Base-by-base conservation (phyloP, 2,888 invertebrate genomes). In the Coleophora deauratella region DNA sequence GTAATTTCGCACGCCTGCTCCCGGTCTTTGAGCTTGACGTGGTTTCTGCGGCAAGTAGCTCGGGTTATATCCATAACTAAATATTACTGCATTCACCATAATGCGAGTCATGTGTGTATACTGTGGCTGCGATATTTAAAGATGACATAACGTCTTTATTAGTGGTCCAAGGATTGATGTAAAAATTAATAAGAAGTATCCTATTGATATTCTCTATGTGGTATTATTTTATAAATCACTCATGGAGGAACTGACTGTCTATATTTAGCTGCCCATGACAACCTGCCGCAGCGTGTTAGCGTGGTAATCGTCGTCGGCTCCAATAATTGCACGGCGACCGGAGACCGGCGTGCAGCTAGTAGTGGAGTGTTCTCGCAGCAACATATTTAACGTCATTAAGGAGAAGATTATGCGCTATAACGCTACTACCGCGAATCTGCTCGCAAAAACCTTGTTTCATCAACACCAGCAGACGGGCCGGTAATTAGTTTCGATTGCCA, bases 381-480 rank as follows among this genome's bases (percentile, higher is more conserved):
- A 68, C 72, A 66, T 66, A 70, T 75, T 72, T 66, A 73, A 55
- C 63, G 56, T 69, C 61, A 67, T 71, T 71, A 66, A 50, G 54
- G 52, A 62, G 62, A 59, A 57, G 66, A 69, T 76, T 74, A 78
- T 57, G 57, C 55, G 64, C 63, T 62, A 60, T 66, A 73, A 68
- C 57, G 50, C 62, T 62, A 64, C 67, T 72, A 66, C 72, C 64
- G 64, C 63, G 71, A 69, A 70, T 62, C 66, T 38, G 49, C 41
- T 33, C 48, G 59, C 66, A 79, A 81, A 78, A 80, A 77, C 66
- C 54, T 58, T 63, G 63, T 70, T 72, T 71, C 72, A 77, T 77
- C 78, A 75, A 74, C 78, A 74, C 72, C 67, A 69, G 52, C 62
- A 63, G 59, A 56, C 57, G 55, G 57, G 52, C 54, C 47, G 62